Percentiles rank a stretch among this genome's conserved stretches.
phyloP scores from a whole-genome alignment of 2,113 vertebrate species.

The Oncorhynchus gorbuscha region DNA sequence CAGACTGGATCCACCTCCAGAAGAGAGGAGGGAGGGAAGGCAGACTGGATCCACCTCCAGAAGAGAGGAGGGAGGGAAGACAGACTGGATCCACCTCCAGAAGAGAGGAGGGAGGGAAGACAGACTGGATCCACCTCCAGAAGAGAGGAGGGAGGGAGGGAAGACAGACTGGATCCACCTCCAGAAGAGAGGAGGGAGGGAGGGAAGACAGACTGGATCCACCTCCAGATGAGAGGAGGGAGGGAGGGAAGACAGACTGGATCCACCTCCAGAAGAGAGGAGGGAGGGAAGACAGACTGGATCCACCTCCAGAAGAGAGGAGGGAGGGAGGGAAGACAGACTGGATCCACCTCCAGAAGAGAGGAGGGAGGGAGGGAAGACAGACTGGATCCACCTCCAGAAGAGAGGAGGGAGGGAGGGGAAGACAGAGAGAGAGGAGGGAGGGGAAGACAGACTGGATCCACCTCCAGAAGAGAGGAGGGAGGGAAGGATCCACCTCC shows the following conservation, averaged over 20 bases:
- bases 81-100: slow-evolving; percentile 59
- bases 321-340: too few species aligned
- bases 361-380: too few species aligned
- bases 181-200: too few species aligned
- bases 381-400: too few species aligned
- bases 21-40: slow-evolving; percentile 12
- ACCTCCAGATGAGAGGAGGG: slow-evolving; percentile 39
- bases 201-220: too few species aligned
- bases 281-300: slow-evolving; percentile 44
- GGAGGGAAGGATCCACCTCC: slow-evolving; percentile 47
- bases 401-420: too few species aligned
- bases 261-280: slow-evolving; percentile 47
- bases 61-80: slow-evolving; percentile 16
- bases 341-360: too few species aligned
- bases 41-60: slow-evolving; percentile 59
- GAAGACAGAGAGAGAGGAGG: slow-evolving; percentile 40
- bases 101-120: slow-evolving; percentile 1
- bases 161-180: too few species aligned
- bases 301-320: slow-evolving; percentile 47
- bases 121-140: too few species aligned
- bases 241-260: slow-evolving; percentile 39
- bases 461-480: slow-evolving; percentile 43
- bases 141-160: too few species aligned
- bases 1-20: slow-evolving; percentile 58
- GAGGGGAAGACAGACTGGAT: slow-evolving; percentile 45